Evolutionary conservation across 2,888 invertebrate genomes (phyloP), one percentile per base, ranked within the genome.

Genomic region (Cantharis lateralis): DNA sequence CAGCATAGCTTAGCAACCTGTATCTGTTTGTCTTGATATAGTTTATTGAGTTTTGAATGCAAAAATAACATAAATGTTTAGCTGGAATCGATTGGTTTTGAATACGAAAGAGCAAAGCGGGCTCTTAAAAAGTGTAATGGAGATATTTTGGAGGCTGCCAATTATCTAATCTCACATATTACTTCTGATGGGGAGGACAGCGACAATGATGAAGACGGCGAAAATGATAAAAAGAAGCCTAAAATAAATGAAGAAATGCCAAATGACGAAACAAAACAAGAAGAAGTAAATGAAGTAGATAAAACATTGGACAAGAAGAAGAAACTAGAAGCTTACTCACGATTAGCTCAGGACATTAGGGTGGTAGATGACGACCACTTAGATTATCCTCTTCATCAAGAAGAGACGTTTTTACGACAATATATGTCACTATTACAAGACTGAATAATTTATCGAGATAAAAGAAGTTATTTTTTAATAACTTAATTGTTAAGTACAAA

Each of bases 361-460:
- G 87, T 88, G 64, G 88, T 89, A 0, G 94, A 94, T 62, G 93
- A 94, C 81, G 95, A 94, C 80, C 93, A 95, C 84, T 89, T 95
- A 74, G 94, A 95, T 88, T 88, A 94, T 15, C 90, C 92, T 0
- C 89, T 95, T 15, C 87, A 90, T 0, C 93, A 94, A 79, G 95
- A 96, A 85, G 92, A 93, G 82, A 88, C 91, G 48, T 92, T 93
- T 83, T 89, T 95, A 1, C 89, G 87, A 15, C 92, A 93, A 85
- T 95, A 95, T 87, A 91, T 92, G 85, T 89, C 90, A 0, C 87
- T 93, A 69, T 88, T 93, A 77, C 83, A 85, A 73, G 81, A 82
- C 62, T 79, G 69, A 75, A 18, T 71, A 18, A 16, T 62, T 20
- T 20, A 20, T 62, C 20, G 64, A 64, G 15, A 76, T 70, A 66